Conservation (phyloP, 1,140 invertebrate genomes). For the Drosophila santomea region DNA sequence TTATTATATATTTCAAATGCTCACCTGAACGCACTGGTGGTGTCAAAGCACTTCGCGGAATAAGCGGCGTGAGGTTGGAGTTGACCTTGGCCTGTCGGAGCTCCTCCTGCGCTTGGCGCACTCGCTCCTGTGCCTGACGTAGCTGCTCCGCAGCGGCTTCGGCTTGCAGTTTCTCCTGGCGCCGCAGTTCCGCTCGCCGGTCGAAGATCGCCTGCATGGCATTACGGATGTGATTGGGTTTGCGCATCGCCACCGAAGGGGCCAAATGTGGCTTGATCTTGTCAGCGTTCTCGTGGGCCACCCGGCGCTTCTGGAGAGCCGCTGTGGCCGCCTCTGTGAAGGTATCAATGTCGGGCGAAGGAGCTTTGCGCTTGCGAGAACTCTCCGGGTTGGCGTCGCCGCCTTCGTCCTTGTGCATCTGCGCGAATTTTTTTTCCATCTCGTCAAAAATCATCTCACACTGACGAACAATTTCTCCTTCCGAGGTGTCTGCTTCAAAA, state of each 20-base stretch:
- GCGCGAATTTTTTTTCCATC: conserved; percentile 82
- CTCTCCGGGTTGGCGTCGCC: conserved; percentile 3
- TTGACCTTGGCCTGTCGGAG: conserved; percentile 57
- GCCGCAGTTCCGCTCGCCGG: conserved; percentile 63
- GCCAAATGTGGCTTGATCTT: conserved; percentile 41
- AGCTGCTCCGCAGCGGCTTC: conserved; percentile 61
- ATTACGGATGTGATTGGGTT: conserved; percentile 78
- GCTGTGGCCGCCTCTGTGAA: conserved; percentile 60
- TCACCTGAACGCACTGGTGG: conserved; percentile 61
- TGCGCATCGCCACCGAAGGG: conserved; percentile 14
- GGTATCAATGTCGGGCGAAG: conserved; percentile 66
- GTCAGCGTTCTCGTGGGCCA: conserved; percentile 85
- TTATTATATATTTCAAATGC: background rate
- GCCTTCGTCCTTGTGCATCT: conserved; percentile 54
- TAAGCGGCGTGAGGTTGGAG: conserved; percentile 66
- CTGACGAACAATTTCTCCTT: conserved; percentile 88
- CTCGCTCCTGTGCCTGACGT: conserved; percentile 67
- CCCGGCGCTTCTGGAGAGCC: conserved; percentile 82
- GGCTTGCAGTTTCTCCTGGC: conserved; percentile 65
- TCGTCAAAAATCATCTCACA: conserved; percentile 91
- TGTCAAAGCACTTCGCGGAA: conserved; percentile 63
- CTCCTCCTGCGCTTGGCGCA: conserved; percentile 68
- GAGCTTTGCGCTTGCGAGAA: conserved; percentile 63
- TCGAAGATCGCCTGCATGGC: conserved; percentile 80
- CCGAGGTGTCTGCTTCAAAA: conserved; percentile 72